Conservation (phyloP, 2,113 vertebrate species). For the Notarius quadriscutis region DNA sequence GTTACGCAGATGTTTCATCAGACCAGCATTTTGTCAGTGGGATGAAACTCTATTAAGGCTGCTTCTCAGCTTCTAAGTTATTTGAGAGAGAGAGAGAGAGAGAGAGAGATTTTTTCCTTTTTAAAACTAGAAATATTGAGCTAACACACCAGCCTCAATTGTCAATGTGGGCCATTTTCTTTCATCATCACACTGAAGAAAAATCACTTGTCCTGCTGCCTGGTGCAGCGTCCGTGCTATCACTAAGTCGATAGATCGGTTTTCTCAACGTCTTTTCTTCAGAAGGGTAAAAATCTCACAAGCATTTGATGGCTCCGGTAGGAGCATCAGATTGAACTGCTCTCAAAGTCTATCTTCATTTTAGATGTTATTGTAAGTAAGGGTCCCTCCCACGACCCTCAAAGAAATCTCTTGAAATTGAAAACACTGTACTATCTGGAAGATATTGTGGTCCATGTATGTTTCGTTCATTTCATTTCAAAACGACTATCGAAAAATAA, state of each 20-base stretch:
- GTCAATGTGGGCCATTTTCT: not conserved
- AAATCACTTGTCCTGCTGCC: not conserved
- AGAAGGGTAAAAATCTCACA: not conserved
- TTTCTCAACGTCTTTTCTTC: not conserved
- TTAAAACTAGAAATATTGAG: not conserved
- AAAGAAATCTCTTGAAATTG: not conserved
- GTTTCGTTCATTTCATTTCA: not conserved
- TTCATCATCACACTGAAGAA: not conserved
- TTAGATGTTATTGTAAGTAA: not conserved
- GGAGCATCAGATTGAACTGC: not conserved
- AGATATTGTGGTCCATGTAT: not conserved
- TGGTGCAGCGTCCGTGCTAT: not conserved
- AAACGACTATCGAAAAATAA: not conserved
- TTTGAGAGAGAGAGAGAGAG: not conserved
- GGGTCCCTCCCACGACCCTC: no score
- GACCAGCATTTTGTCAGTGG: constrained; percentile 2
- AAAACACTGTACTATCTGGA: not conserved
- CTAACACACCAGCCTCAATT: not conserved
- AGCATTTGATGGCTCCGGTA: not conserved
- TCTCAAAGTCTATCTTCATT: not conserved
- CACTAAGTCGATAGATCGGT: not conserved
- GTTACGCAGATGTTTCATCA: constrained; percentile 16
- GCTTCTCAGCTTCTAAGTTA: not conserved
- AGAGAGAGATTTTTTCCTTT: not conserved
- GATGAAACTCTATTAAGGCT: not conserved